Percentiles rank a stretch among this genome's conserved stretches.
Conservation (phyloP, 2,797 vertebrate genomes). For the Tachyglossus aculeatus region DNA sequence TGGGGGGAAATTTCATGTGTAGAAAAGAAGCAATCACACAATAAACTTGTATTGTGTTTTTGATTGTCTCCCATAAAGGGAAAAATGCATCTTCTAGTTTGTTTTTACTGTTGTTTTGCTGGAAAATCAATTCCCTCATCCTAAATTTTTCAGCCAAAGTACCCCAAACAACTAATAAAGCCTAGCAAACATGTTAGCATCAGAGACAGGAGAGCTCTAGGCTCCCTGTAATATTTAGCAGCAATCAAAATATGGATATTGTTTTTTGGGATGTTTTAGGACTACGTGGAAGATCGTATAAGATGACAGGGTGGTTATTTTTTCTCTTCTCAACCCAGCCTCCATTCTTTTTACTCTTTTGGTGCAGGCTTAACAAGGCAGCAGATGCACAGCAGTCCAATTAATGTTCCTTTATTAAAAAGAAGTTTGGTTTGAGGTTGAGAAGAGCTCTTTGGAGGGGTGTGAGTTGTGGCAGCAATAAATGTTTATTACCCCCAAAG, state of each 20-base stretch:
- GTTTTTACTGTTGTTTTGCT: conserved; percentile 25
- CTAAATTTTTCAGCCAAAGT: not conserved
- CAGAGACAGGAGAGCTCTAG: too few species aligned
- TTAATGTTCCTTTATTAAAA: not conserved
- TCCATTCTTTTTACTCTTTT: not conserved
- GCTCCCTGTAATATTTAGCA: not conserved
- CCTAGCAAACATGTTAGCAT: not conserved
- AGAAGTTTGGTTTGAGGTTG: not conserved
- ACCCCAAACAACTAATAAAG: not conserved
- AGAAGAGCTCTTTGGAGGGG: not conserved
- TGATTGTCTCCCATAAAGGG: conserved; percentile 44
- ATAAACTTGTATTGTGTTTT: conserved; percentile 48
- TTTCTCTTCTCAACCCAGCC: too few species aligned
- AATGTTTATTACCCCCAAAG: not conserved
- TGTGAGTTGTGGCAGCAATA: not conserved
- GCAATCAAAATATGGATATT: not conserved
- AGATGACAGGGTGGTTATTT: not conserved
- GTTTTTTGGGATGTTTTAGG: not conserved
- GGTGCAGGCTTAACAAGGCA: not conserved
- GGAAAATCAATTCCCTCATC: conserved; percentile 22
- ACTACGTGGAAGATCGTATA: not conserved
- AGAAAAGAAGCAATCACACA: conserved; percentile 36
- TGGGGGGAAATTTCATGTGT: not conserved
- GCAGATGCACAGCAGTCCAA: not conserved
- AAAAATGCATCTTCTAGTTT: conserved; percentile 42